Evolutionary conservation across 2,888 invertebrate genomes (phyloP).

Genomic region (Tetragnatha montana): DNA sequence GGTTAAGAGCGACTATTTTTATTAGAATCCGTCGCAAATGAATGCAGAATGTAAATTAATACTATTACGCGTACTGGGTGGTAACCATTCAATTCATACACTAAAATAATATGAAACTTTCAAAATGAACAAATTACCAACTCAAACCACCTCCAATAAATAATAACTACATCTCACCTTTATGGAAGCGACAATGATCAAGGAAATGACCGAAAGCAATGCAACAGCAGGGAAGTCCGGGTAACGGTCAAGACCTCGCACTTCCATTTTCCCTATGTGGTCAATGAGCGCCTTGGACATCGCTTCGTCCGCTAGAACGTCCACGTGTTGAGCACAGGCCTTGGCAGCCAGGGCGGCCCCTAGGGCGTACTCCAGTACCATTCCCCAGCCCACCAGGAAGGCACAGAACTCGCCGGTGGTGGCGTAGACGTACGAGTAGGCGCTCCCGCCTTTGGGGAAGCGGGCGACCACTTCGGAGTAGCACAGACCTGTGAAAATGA

Average conservation of each 20-base stretch:
- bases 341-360: conserved; percentile 71
- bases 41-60: too few relatives aligned
- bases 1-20: too few relatives aligned
- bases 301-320: conserved; percentile 62
- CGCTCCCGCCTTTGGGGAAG: conserved; percentile 72
- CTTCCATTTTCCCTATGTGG: conserved; percentile 32
- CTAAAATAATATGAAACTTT: neutral
- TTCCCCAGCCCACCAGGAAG: conserved; percentile 72
- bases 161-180: conserved; percentile 57
- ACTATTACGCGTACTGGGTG: too few relatives aligned
- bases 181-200: conserved; percentile 24
- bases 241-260: conserved; percentile 52
- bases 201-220: conserved; percentile 11
- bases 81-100: neutral
- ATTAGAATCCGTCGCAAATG: too few relatives aligned
- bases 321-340: conserved; percentile 70
- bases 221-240: conserved; percentile 54
- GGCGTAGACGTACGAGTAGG: conserved; percentile 71
- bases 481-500: conserved; percentile 67
- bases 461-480: conserved; percentile 72
- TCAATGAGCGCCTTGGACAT: conserved; percentile 26
- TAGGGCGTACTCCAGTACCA: conserved; percentile 70
- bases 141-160: too few relatives aligned
- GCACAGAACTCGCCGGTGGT: conserved; percentile 70
- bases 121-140: too few relatives aligned